Percentiles rank a stretch among this genome's conserved stretches.
Conservation (phyloP, 2,113 vertebrate species). For the Struthio camelus region DNA sequence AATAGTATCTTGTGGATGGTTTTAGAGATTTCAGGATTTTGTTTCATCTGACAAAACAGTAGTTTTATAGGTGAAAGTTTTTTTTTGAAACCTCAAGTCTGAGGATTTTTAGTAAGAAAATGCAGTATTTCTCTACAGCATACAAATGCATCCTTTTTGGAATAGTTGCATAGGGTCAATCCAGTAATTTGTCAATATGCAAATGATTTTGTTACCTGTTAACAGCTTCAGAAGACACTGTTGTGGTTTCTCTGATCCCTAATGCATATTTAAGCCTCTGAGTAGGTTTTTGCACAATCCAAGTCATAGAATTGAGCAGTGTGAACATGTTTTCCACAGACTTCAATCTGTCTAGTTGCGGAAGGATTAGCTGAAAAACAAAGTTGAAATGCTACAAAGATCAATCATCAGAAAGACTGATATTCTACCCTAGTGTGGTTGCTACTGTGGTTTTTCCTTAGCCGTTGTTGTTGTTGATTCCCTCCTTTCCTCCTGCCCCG, state of each 20-base stretch:
- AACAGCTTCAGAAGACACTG: background rate
- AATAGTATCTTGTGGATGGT: background rate
- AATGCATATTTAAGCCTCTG: background rate
- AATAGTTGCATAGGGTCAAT: background rate
- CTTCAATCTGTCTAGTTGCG: background rate
- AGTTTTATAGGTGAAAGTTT: background rate
- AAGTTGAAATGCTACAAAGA: background rate
- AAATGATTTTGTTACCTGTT: background rate
- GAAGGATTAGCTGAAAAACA: constrained; percentile 20
- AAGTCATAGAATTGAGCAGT: background rate
- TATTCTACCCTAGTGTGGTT: background rate
- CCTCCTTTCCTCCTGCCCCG: background rate
- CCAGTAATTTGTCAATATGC: background rate
- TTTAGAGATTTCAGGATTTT: background rate
- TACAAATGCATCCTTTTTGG: background rate
- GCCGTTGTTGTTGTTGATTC: background rate
- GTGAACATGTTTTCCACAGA: background rate
- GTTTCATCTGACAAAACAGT: background rate
- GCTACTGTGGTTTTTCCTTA: background rate
- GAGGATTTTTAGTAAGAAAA: background rate
- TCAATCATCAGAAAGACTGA: background rate
- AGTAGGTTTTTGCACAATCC: background rate
- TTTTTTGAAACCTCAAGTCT: background rate
- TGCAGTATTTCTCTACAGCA: background rate
- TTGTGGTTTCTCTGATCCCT: background rate